phyloP scores from a whole-genome alignment of 2,113 vertebrate genomes.

The Phoenicopterus ruber region DNA sequence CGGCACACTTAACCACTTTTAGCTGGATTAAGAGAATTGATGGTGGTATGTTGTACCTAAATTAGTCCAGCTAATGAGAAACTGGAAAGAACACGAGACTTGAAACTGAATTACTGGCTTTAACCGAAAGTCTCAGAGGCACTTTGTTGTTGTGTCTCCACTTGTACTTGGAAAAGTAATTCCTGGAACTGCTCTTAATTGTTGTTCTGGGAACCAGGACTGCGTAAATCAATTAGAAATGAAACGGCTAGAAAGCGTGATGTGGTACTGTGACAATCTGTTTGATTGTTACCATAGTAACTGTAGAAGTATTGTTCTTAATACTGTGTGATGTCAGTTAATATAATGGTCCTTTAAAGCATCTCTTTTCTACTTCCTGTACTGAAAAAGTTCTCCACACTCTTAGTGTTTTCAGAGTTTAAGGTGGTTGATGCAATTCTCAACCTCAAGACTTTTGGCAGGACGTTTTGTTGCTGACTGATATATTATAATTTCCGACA shows the following conservation, averaged over 20 bases:
- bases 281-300: background rate
- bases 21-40: background rate
- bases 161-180: background rate
- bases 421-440: background rate
- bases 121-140: background rate
- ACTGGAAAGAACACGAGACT: background rate
- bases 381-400: background rate
- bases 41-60: background rate
- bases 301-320: background rate
- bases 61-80: background rate
- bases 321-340: background rate
- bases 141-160: background rate
- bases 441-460: background rate
- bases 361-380: background rate
- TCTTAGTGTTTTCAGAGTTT: background rate
- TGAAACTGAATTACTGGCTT: background rate
- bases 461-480: background rate
- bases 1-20: rapidly evolving
- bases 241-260: background rate
- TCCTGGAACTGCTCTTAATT: background rate
- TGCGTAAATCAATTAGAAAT: background rate
- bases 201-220: background rate
- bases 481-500: background rate
- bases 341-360: background rate
- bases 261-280: background rate